A percentile compares a stretch with the other conserved stretches of the same genome.
Conservation (phyloP, 2,888 invertebrate species). For the Drosophila nigritarsus region DNA sequence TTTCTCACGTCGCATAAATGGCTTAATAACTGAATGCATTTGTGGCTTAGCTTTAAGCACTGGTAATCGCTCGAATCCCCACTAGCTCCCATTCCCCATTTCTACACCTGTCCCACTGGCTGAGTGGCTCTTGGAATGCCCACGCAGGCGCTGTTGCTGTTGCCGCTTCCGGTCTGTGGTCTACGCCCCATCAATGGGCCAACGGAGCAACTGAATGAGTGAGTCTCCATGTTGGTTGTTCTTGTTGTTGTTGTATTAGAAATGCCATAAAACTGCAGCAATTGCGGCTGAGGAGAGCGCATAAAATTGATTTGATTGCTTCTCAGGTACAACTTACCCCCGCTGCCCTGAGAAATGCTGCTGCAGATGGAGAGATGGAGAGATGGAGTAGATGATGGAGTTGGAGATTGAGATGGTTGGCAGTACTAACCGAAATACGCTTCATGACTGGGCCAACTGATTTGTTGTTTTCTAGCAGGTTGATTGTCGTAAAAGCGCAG, state of each 20-base stretch:
- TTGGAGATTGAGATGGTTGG: slow-evolving; percentile 18
- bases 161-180: slow-evolving; percentile 75
- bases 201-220: slow-evolving; percentile 56
- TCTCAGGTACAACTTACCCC: slow-evolving; percentile 46
- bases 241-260: slow-evolving; percentile 63
- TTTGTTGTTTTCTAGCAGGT: slow-evolving; percentile 63
- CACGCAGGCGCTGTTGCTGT: slow-evolving; percentile 59
- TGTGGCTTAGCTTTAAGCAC: slow-evolving; percentile 75
- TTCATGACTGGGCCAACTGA: slow-evolving; percentile 52
- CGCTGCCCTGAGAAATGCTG: slow-evolving; percentile 30
- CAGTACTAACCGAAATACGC: slow-evolving; percentile 59
- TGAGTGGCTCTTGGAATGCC: slow-evolving; percentile 47
- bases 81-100: not conserved
- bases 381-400: slow-evolving; percentile 7
- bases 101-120: not conserved
- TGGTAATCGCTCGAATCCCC: slow-evolving; percentile 54
- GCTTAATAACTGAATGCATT: slow-evolving; percentile 79
- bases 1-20: slow-evolving; percentile 79
- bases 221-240: slow-evolving; percentile 27
- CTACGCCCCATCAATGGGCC: slow-evolving; percentile 63
- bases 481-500: slow-evolving; percentile 62
- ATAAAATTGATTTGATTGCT: slow-evolving; percentile 78
- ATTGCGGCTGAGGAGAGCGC: slow-evolving; percentile 52
- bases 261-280: slow-evolving; percentile 72
- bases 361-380: slow-evolving; percentile 18